Evolutionary conservation across 2,888 invertebrate species (phyloP).

Genomic region (Leptarthrus brevirostris): DNA sequence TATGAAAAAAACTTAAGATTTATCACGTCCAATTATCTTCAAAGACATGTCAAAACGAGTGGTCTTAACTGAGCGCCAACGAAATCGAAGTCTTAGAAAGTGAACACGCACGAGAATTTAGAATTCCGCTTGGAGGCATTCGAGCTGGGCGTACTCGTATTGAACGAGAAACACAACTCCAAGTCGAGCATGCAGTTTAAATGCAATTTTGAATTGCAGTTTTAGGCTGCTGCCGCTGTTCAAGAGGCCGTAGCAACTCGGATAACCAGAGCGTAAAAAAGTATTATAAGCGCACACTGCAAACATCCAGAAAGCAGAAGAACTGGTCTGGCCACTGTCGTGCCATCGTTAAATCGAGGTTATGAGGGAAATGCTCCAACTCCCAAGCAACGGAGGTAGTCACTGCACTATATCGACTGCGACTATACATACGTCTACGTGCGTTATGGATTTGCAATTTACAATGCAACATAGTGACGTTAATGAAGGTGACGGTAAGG

Average conservation of each 20-base stretch:
- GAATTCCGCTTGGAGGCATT: background rate
- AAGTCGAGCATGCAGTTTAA: conserved; percentile 8
- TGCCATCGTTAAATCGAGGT: conserved; percentile 24
- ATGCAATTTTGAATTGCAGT: conserved; percentile 6
- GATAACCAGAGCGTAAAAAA: conserved; percentile 30
- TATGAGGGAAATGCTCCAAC: conserved; percentile 32
- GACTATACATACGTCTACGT: background rate
- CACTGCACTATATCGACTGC: conserved; percentile 11
- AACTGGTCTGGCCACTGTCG: conserved; percentile 30
- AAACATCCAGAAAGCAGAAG: conserved; percentile 35
- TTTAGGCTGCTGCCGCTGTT: conserved; percentile 8
- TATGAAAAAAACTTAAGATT: no score
- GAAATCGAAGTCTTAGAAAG: no score
- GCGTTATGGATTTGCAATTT: background rate
- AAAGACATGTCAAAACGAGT: background rate
- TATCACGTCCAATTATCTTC: background rate
- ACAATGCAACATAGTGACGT: background rate
- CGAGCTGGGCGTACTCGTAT: background rate
- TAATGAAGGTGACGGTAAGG: background rate
- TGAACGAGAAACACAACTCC: no score
- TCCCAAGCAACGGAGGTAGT: conserved; percentile 4
- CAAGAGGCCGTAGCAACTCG: background rate
- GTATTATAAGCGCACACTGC: background rate
- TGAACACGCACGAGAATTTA: conserved; percentile 12
- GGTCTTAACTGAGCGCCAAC: no score